Conservation (phyloP, 2,113 vertebrate species). For the Eudyptes chrysolophus region DNA sequence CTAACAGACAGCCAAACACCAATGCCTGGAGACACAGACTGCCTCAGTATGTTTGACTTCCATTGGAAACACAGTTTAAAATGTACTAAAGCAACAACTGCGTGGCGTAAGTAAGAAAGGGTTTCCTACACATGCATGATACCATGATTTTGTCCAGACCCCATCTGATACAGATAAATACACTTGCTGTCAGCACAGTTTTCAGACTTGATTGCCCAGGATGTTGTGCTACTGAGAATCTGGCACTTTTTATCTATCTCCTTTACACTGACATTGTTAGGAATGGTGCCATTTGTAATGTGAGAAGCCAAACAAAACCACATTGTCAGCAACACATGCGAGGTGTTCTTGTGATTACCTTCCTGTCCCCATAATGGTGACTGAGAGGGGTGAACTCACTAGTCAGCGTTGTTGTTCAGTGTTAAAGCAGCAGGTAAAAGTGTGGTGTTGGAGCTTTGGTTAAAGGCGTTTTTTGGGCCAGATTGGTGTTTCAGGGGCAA, state of each 20-base stretch:
- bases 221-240: not conserved
- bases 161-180: not conserved
- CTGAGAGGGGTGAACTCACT: not conserved
- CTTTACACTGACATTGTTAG: not conserved
- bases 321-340: not conserved
- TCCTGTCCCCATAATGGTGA: slow-evolving; percentile 23
- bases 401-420: not conserved
- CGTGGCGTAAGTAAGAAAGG: not conserved
- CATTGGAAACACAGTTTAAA: not conserved
- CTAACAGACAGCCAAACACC: not conserved
- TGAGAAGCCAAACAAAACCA: slow-evolving; percentile 12
- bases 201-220: not conserved
- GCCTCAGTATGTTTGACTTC: not conserved
- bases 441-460: not conserved
- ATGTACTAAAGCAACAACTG: not conserved
- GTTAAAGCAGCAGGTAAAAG: not conserved
- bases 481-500: not conserved
- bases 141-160: not conserved
- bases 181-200: not conserved
- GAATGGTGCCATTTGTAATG: not conserved
- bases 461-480: not conserved
- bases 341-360: not conserved
- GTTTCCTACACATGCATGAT: not conserved
- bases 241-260: not conserved
- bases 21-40: rapidly evolving